phyloP scores from a whole-genome alignment of 2,113 vertebrate genomes.

The Notiomystis cincta region DNA sequence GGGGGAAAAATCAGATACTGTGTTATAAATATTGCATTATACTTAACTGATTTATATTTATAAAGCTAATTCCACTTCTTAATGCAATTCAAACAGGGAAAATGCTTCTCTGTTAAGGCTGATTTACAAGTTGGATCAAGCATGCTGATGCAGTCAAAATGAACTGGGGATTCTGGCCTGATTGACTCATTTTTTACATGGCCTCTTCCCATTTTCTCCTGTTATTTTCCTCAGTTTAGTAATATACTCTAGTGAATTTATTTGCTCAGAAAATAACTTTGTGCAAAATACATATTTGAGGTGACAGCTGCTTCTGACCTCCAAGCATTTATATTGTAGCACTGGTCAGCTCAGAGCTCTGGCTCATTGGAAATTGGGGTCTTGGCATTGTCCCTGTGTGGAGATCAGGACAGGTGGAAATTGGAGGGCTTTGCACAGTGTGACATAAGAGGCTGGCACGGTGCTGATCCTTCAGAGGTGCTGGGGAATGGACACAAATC shows the following conservation, averaged over 20 bases:
- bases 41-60: conserved; percentile 60
- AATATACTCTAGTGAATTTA: not conserved
- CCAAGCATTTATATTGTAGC: not conserved
- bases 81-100: conserved; percentile 25
- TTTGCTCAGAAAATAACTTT: not conserved
- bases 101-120: not conserved
- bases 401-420: not conserved
- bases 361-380: conserved; percentile 9
- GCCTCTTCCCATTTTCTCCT: not conserved
- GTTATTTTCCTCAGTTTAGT: conserved; percentile 19
- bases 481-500: not conserved
- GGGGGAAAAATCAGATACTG: conserved; percentile 11
- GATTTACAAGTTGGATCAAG: not conserved
- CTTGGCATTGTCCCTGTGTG: not conserved
- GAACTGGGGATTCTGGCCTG: not conserved
- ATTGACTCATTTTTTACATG: not conserved
- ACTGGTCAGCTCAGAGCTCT: not conserved
- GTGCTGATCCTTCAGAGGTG: not conserved
- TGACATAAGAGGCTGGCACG: not conserved
- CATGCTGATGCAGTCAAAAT: not conserved
- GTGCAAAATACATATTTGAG: conserved; percentile 9
- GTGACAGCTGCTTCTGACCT: conserved; percentile 38
- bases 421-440: not conserved
- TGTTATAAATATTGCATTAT: conserved; percentile 59
- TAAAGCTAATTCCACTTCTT: conserved; percentile 51